These are phyloP conservation scores for Agrochola lota DNA, from an alignment of 2,888 invertebrate genomes.

Conservation along the genomic window DNA sequence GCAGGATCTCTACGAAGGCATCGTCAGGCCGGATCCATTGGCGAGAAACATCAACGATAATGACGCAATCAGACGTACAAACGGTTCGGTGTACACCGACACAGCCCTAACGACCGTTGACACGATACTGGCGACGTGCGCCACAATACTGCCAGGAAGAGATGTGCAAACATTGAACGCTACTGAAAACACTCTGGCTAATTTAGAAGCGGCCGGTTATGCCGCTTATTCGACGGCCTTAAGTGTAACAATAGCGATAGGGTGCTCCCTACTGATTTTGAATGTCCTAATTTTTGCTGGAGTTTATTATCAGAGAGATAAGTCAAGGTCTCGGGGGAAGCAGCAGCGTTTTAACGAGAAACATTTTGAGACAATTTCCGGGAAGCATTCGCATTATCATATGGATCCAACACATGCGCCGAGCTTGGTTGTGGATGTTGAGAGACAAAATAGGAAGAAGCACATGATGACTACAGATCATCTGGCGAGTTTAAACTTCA, in stretches of 20 bases:
- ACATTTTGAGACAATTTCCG: constrained; percentile 94
- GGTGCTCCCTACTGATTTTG: constrained; percentile 94
- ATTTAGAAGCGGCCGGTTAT: constrained; percentile 94
- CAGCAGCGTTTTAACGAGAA: constrained; percentile 93
- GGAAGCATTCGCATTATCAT: constrained; percentile 95
- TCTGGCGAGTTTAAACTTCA: constrained; percentile 90
- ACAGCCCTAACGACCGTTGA: constrained; percentile 93
- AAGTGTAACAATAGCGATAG: constrained; percentile 95
- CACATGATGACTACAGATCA: constrained; percentile 88
- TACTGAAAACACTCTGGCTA: constrained; percentile 94
- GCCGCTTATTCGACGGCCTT: constrained; percentile 94
- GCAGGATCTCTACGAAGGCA: constrained; percentile 96
- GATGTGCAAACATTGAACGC: constrained; percentile 88
- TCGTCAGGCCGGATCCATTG: constrained; percentile 96
- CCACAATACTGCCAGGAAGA: constrained; percentile 91
- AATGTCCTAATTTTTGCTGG: constrained; percentile 96
- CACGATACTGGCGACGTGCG: constrained; percentile 93
- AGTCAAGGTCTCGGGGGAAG: constrained; percentile 92
- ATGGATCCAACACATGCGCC: constrained; percentile 94
- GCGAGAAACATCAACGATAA: constrained; percentile 91
- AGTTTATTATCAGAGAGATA: constrained; percentile 95
- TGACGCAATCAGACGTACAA: constrained; percentile 91
- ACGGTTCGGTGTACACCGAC: constrained; percentile 88
- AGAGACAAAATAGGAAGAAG: constrained; percentile 89
- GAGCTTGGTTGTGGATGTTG: constrained; percentile 95